A percentile compares a stretch with the other conserved stretches of the same genome.
phyloP scores from a whole-genome alignment of 2,797 vertebrate species.

The Lates japonicus region DNA sequence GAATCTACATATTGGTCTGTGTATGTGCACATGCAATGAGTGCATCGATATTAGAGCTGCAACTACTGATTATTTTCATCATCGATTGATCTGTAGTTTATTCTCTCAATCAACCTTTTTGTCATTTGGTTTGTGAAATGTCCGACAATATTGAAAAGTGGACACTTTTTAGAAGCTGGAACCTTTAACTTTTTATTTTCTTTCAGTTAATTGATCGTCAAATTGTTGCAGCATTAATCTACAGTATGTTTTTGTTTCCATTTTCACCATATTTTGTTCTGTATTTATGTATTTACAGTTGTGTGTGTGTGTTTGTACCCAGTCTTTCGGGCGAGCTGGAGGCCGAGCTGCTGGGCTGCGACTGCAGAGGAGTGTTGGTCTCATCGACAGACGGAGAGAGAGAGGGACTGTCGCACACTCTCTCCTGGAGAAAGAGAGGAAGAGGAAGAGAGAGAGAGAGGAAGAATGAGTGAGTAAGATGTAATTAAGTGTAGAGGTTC shows the following conservation, averaged over 20 bases:
- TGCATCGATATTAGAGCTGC: too few relatives aligned
- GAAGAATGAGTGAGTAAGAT: background rate
- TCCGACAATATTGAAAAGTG: too few relatives aligned
- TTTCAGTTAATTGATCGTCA: background rate
- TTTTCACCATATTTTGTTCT: background rate
- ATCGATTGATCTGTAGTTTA: too few relatives aligned
- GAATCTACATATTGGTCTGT: too few relatives aligned
- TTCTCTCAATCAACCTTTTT: too few relatives aligned
- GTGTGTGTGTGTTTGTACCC: conserved; percentile 74
- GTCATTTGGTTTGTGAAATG: too few relatives aligned
- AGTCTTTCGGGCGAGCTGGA: conserved; percentile 93
- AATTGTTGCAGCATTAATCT: background rate
- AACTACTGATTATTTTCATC: too few relatives aligned
- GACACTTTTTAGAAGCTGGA: too few relatives aligned
- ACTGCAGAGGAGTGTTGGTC: conserved; percentile 89
- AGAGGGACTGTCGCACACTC: conserved; percentile 92
- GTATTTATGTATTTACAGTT: conserved; percentile 21
- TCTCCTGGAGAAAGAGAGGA: conserved; percentile 83
- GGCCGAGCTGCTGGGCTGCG: conserved; percentile 92
- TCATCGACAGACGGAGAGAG: conserved; percentile 91
- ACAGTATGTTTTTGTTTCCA: background rate
- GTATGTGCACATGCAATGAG: too few relatives aligned
- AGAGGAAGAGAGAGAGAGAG: background rate
- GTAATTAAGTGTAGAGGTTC: background rate
- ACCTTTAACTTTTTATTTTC: too few relatives aligned